Conservation (phyloP, 2,888 invertebrate genomes). For the Phrixothrix hirtus region DNA sequence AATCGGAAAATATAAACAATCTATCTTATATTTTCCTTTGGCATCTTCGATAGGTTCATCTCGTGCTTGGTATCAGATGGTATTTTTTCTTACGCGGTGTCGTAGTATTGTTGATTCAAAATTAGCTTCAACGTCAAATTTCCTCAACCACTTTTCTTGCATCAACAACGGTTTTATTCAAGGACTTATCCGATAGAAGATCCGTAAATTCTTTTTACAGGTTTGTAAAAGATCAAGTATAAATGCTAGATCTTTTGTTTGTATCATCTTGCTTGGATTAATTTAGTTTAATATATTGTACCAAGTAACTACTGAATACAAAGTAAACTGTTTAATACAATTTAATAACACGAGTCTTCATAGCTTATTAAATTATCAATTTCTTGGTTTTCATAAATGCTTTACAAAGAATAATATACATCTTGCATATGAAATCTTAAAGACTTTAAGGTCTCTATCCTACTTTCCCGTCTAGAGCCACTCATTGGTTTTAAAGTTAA, state of each 20-base stretch:
- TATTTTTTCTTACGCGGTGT: constrained; percentile 24
- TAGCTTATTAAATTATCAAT: constrained; percentile 24
- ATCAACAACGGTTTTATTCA: constrained; percentile 35
- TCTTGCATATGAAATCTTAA: no score
- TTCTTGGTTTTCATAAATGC: constrained; percentile 14
- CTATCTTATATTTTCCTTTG: constrained; percentile 31
- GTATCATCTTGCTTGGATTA: constrained; percentile 34
- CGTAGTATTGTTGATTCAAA: no score
- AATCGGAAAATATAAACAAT: no score
- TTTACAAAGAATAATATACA: constrained; percentile 12
- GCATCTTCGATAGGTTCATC: no score
- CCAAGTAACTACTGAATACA: constrained; percentile 29
- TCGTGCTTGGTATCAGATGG: constrained; percentile 29
- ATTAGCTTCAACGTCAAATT: constrained; percentile 33
- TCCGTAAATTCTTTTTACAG: constrained; percentile 35
- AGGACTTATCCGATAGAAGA: constrained; percentile 34
- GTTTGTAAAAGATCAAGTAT: constrained; percentile 35
- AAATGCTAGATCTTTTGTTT: constrained; percentile 33
- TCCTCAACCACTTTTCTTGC: no score
- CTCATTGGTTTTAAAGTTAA: no score
- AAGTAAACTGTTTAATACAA: constrained; percentile 24
- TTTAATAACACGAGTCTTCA: constrained; percentile 26
- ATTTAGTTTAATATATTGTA: constrained; percentile 32
- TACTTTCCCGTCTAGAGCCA: no score
- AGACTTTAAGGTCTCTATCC: no score